Evolutionary conservation across 2,113 vertebrate species (phyloP), one percentile per base, ranked within the genome.

Genomic region (Elachura formosa): DNA sequence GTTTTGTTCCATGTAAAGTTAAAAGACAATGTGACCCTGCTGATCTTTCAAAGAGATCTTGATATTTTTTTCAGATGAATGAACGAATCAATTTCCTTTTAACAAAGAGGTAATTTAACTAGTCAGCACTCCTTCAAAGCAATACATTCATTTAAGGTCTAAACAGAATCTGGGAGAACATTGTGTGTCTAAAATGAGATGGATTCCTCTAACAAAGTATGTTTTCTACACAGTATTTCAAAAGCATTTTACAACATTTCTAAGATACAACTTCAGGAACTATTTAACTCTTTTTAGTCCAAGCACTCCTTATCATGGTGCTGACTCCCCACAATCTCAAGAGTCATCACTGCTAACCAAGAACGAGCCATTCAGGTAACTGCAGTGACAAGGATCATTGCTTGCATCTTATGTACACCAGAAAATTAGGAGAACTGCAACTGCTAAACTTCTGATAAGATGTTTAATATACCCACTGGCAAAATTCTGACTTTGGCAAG

Each of bases 101-200:
- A 85, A 94, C 92, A 97, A 95, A 93, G 90, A 82, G 54, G 54
- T 58, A 87, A 94, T 90, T 94, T 88, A 96, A 93, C 85, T 66
- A 52, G 76, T 91, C 89, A 94, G 90, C 59, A 56, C 28, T 93
- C 86, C 87, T 96, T 87, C 73, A 95, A 75, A 93, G 88, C 76
- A 90, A 73, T 26, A 41, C 62, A 69, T 83, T 88, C 49, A 62
- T 77, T 91, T 85, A 82, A 73, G 75, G 72, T 87, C 84, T 75
- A 63, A 94, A 89, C 58, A 66, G 83, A 89, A 79, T 61, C 52
- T 8, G 1, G 40, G 51, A 84, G 33, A 91, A 67, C 54, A 51
- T 1, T 62, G 33, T 3, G 2, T 41, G 49, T 34, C 74, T 85
- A 69, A 87, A 90, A 93, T 28, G 38, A 84, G 75, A 64, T 2